These are phyloP conservation scores for Bettongia penicillata DNA, from an alignment of 2,113 vertebrate genomes.

Conservation along the genomic window DNA sequence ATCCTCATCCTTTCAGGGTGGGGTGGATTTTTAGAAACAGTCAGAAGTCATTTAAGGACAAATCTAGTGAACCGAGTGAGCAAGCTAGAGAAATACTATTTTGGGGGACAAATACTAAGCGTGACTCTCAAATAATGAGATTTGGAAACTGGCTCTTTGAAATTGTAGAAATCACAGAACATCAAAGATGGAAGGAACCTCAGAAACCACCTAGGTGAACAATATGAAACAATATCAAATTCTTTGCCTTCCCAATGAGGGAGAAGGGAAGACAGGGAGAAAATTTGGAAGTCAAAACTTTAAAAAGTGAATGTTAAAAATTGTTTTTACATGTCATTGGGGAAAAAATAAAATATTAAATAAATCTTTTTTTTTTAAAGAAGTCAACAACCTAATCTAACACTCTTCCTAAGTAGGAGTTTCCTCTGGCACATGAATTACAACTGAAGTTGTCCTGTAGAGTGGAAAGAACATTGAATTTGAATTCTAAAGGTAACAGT, in stretches of 20 bases:
- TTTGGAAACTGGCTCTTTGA: not conserved
- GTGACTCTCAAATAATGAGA: not conserved
- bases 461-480: not conserved
- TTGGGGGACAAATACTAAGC: conserved; percentile 18
- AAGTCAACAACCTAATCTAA: not conserved
- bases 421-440: not conserved
- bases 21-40: conserved; percentile 25
- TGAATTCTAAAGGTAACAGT: not conserved
- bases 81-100: not conserved
- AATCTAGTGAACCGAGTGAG: conserved; percentile 7
- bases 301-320: not conserved
- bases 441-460: not conserved
- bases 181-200: not conserved
- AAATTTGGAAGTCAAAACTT: not conserved
- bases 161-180: not conserved
- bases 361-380: too few relatives aligned
- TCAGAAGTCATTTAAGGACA: not conserved
- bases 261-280: not conserved
- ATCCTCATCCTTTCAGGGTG: not conserved
- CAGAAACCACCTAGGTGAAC: not conserved
- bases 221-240: not conserved
- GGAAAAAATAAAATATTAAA: not conserved
- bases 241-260: not conserved
- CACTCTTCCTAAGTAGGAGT: not conserved
- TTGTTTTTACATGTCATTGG: not conserved